A percentile compares a stretch with the other conserved stretches of the same genome.
Evolutionary conservation across 2,797 vertebrate species (phyloP).

Genomic region (Lacerta viridis): DNA sequence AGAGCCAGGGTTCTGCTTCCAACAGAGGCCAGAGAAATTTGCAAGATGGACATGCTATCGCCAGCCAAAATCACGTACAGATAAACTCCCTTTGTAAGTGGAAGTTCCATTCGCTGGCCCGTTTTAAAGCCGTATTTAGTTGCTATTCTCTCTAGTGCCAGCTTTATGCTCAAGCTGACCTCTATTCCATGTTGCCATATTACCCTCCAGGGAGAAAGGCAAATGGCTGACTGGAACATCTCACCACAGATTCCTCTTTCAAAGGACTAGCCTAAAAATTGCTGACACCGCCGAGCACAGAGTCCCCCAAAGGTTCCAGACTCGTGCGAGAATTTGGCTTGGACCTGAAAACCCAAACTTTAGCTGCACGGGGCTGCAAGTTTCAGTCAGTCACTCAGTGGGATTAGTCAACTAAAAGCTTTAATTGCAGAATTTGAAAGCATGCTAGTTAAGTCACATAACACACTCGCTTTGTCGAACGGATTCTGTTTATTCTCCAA

Average conservation of each 20-base stretch:
- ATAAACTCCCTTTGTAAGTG: background rate
- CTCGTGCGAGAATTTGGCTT: background rate
- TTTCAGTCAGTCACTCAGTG: background rate
- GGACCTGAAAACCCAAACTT: background rate
- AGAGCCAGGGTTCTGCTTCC: background rate
- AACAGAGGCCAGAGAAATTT: background rate
- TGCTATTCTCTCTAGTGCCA: background rate
- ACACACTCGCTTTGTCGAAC: background rate
- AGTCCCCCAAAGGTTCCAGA: background rate
- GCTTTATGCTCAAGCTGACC: background rate
- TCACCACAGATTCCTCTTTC: background rate
- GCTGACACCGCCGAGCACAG: background rate
- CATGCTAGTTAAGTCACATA: background rate
- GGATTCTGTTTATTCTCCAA: background rate
- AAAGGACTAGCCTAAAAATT: background rate
- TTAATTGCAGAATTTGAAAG: slow-evolving; percentile 16
- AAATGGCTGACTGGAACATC: background rate
- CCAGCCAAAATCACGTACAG: background rate
- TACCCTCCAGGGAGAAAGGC: background rate
- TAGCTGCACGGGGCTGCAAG: background rate
- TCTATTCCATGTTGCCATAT: background rate
- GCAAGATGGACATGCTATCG: no score
- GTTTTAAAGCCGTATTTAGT: background rate
- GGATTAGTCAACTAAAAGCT: background rate
- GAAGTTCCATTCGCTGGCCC: background rate